phyloP scores from a whole-genome alignment of 2,797 vertebrate genomes.

The Danio aesculapii region DNA sequence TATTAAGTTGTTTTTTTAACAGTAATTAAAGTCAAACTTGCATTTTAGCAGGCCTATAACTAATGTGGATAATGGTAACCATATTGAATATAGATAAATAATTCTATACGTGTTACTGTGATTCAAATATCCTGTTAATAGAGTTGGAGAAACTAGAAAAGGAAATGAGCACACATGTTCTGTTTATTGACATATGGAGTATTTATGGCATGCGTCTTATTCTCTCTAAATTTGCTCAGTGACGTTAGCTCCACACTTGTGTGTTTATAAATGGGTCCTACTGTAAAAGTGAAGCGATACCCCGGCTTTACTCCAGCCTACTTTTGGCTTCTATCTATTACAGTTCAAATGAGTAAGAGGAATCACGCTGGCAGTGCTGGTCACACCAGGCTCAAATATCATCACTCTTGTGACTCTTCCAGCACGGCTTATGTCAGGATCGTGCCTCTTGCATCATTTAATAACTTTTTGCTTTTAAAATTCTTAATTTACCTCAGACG shows the following conservation, averaged over 20 bases:
- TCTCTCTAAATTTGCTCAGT: not conserved
- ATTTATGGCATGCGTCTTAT: not conserved
- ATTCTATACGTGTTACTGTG: too few relatives aligned
- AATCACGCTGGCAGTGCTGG: conserved; percentile 2
- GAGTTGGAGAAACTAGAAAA: not conserved
- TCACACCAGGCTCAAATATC: conserved; percentile 1
- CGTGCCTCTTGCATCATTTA: not conserved
- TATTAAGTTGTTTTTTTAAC: too few relatives aligned
- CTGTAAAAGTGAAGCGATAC: conserved; percentile 40
- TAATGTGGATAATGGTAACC: too few relatives aligned
- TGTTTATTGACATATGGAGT: not conserved
- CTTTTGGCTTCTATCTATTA: conserved; percentile 22
- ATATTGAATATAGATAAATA: too few relatives aligned
- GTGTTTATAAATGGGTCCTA: conserved; percentile 42
- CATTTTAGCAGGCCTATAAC: too few relatives aligned
- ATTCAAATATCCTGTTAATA: not conserved
- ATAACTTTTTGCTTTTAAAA: not conserved
- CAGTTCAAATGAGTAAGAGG: conserved; percentile 23
- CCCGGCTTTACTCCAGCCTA: not conserved
- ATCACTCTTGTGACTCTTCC: conserved; percentile 7
- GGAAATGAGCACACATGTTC: not conserved
- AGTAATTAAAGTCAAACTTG: too few relatives aligned
- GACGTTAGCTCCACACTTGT: not conserved
- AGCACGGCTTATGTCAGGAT: not conserved
- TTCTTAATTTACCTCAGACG: too few relatives aligned